Evolutionary conservation across 2,113 vertebrate genomes (phyloP), one percentile per base, ranked within the genome.

Genomic region (Fukomys damarensis): DNA sequence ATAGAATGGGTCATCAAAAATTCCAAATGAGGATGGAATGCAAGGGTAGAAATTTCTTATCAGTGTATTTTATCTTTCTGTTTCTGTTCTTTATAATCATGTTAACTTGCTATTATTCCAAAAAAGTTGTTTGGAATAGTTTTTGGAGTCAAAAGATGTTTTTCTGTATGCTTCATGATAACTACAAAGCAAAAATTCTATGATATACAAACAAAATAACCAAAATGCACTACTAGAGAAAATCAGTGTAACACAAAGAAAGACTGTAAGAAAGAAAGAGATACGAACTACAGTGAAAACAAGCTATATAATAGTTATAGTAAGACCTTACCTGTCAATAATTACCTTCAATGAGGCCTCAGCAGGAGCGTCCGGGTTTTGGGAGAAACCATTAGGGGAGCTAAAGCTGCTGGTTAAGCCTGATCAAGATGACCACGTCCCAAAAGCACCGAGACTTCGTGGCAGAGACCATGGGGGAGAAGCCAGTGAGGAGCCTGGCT

Each of bases 391-490:
- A n/a, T n/a, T n/a, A n/a, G n/a, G n/a, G n/a, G n/a, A n/a, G n/a
- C n/a, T n/a, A n/a, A n/a, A n/a, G n/a, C n/a, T n/a, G n/a, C n/a
- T n/a, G 95, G 85, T 95, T 86, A 35, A 96, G 24, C 74, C 74
- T 41, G 76, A 90, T 81, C 97, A 92, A 95, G 94, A 98, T 98
- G 98, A 98, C 99, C 0, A 99, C 99, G 13, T 99, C 99, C 54
- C 99, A 99, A 83, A 99, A 99, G 95, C 99, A 99, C 92, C 99
- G 99, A 89, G 99, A 99, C 7, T 99, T 99, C 76, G 99, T 99
- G 98, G 99, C 99, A 0, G 99, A 99, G 98, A 99, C 99, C 92
- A 99, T 99, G 99, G 99, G 99, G 0, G 99, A 99, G 89, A 99
- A 99, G 96, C 13, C 98, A 0, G 99, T 99, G 61, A 98, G 96